Evolutionary conservation across 2,113 vertebrate genomes (phyloP), one percentile per base, ranked within the genome.

Genomic region (Sylvietta virens): DNA sequence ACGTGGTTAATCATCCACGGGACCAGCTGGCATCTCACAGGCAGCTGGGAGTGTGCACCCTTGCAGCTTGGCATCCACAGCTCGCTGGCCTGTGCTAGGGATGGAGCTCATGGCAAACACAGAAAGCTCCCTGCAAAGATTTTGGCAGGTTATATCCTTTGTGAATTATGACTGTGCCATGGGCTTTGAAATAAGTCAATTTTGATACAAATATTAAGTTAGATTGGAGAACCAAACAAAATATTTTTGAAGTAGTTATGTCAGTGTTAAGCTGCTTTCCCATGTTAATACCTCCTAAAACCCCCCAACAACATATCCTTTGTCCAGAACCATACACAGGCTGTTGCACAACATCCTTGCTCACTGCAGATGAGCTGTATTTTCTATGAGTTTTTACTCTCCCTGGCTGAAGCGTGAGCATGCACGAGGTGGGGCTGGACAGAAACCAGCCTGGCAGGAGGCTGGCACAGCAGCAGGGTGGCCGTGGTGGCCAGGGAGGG

Each of bases 1-100:
- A 21, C 0, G 0, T n/a, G 58, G 27, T 17, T 54, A 17, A 37
- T 23, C 0, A 0, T 7, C 53, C 28, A 9, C 0, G 0, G 81
- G 24, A 61, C 22, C 61, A 42, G 56, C 6, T 61, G 80, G 50
- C 11, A 35, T 42, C 44, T 33, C 31, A 11, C 45, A 44, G 60
- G 42, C 70, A 69, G 60, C 61, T 4, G 9, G 28, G 44, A 28
- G 20, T 9, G 60, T n/a, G 48, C 13, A 10, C 26, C 51, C 42
- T 51, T 20, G 9, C 70, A 45, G 35, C 30, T 54, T 28, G 8
- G 28, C 4, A 4, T 8, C 30, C 37, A 15, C 16, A 40, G 76
- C 57, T 76, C 1, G 0, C 51, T 51, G 18, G 11, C 48, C 67
- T 16, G 47, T 24, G 47, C 65, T 53, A 1, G 13, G 57, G 51